Base-by-base conservation (phyloP, 2,113 vertebrate genomes). In the Antennarius striatus region DNA sequence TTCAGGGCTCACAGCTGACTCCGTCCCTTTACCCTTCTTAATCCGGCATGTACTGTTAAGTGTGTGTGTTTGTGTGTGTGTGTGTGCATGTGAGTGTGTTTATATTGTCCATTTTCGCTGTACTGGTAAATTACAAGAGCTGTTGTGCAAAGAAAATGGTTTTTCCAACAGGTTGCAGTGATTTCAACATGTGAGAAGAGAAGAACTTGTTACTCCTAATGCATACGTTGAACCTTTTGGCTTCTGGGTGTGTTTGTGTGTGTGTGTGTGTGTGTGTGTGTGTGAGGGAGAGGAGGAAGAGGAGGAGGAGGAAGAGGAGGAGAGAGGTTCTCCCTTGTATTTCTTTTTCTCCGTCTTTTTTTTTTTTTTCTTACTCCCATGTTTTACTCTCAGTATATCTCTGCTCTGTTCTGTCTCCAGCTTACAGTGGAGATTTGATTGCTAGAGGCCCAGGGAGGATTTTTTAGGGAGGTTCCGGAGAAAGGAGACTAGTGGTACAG, bases 401-500 rank as follows among this genome's bases (percentile, higher is more conserved):
- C 83, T 48, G 74, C 61, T 84, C 75, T 85, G 82, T 75, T 86
- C 81, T 80, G 80, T 83, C 80, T 87, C 85, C 75, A 82, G 78
- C 77, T 80, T 69, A 66, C 78, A 62, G 54, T 63, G 75, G 83
- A 80, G 83, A 84, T 85, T 75, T 88, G 81, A 87, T 81, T 83
- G 84, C 87, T 75, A 68, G 75, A 87, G 82, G 86, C 87, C 84
- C 74, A 70, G 84, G 88, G 87, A 88, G 87, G 84, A 89, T 88
- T 86, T 36, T 36, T 85, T 82, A 79, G 86, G 88, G 87, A 89
- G 87, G 86, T 79, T 91, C 67, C 78, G 87, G 86, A 86, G 86
- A 86, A 84, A 81, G 86, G 85, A 86, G 90, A 81, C 68, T 86
- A 73, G 82, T 91, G 90, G 90, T 91, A 90, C 90, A 83, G 88